Percentiles rank a stretch among this genome's conserved stretches.
These are phyloP conservation scores for Brachystomella parvula DNA, from an alignment of 1,140 invertebrate species.

Conservation along the genomic window DNA sequence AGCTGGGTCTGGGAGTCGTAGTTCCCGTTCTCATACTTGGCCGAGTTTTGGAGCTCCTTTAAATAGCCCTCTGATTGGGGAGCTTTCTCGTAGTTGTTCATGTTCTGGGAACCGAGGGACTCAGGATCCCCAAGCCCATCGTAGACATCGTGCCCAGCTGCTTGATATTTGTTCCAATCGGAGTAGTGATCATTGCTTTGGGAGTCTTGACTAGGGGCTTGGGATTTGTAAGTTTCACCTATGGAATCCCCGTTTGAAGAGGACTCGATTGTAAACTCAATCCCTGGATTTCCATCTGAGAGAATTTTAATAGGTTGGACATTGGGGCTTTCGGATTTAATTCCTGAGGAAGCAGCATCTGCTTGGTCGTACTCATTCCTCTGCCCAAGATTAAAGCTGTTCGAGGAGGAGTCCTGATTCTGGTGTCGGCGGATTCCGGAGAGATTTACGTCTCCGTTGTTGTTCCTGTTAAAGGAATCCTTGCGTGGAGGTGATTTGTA, in stretches of 20 bases:
- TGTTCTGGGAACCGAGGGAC: not conserved
- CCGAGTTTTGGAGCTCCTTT: not conserved
- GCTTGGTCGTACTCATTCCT: not conserved
- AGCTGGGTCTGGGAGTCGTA: not conserved
- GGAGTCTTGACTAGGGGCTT: not conserved
- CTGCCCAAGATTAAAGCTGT: slow-evolving; percentile 15
- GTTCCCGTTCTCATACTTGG: slow-evolving; percentile 1
- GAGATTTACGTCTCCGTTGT: not conserved
- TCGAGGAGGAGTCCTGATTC: not conserved
- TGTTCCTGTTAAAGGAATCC: not conserved
- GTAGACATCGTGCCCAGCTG: not conserved
- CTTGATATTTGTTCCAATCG: not conserved
- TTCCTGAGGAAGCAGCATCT: not conserved
- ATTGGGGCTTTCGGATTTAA: slow-evolving; percentile 8
- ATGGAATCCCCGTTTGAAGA: not conserved
- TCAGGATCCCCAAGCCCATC: not conserved
- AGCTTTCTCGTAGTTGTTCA: not conserved
- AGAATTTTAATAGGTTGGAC: slow-evolving; percentile 6
- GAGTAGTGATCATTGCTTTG: too few species aligned
- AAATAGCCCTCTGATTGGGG: not conserved
- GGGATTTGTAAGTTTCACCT: not conserved
- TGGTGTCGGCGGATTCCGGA: slow-evolving; percentile 7
- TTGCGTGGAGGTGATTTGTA: not conserved
- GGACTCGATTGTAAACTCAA: slow-evolving; percentile 31
- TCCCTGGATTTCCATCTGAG: slow-evolving; percentile 6